phyloP scores from a whole-genome alignment of 2,888 invertebrate species.

The Archips xylosteana region DNA sequence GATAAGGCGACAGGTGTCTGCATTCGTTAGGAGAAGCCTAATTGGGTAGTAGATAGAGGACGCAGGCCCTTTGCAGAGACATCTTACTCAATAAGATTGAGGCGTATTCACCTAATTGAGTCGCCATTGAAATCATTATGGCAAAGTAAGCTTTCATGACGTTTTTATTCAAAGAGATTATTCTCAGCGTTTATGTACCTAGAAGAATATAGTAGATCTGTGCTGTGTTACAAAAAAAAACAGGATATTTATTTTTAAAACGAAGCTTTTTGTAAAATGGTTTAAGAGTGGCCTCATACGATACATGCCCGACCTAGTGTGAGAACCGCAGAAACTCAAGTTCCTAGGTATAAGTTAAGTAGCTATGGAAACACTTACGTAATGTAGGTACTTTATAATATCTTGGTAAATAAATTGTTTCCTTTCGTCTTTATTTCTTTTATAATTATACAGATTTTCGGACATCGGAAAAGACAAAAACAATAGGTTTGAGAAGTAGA shows the following conservation, averaged over 20 bases:
- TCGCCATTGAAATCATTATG: conserved; percentile 9
- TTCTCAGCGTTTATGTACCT: not conserved
- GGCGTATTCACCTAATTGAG: conserved; percentile 13
- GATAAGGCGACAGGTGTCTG: conserved; percentile 70
- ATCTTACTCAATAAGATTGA: conserved; percentile 36
- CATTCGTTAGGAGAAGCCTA: conserved; percentile 65
- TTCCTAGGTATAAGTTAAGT: too few relatives aligned
- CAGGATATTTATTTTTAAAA: not conserved
- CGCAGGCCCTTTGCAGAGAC: conserved; percentile 44
- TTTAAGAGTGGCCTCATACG: too few relatives aligned
- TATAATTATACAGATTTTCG: too few relatives aligned
- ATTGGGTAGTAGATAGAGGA: conserved; percentile 69
- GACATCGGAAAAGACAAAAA: too few relatives aligned
- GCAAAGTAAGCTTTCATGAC: conserved; percentile 16
- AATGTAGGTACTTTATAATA: too few relatives aligned
- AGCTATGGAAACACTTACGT: too few relatives aligned
- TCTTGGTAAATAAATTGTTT: too few relatives aligned
- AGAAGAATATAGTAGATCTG: not conserved
- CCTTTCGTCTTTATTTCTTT: too few relatives aligned
- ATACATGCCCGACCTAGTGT: too few relatives aligned
- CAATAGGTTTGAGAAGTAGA: too few relatives aligned
- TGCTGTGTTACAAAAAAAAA: not conserved
- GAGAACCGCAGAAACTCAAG: too few relatives aligned
- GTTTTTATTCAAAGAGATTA: conserved; percentile 11
- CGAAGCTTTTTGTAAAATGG: too few relatives aligned